Conservation (phyloP, 2,888 invertebrate species). For the Tachina grossa region DNA sequence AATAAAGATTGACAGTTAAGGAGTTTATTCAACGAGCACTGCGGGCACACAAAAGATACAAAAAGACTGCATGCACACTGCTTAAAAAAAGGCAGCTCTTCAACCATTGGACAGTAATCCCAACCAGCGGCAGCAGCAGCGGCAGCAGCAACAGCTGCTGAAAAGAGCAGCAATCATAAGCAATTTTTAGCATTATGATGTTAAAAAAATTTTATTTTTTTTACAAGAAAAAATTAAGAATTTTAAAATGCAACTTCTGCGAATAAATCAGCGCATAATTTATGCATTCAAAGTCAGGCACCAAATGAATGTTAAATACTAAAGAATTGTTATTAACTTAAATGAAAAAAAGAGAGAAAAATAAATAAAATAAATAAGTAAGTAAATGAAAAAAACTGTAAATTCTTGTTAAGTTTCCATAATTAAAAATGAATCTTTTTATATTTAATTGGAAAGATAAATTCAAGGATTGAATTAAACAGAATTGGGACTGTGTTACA, state of each 20-base stretch:
- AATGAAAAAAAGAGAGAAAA: not conserved
- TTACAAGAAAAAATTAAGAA: constrained; percentile 12
- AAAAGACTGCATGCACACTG: constrained; percentile 29
- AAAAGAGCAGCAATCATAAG: constrained; percentile 38
- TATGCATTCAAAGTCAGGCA: constrained; percentile 52
- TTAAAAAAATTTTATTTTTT: constrained; percentile 18
- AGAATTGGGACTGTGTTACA: not conserved
- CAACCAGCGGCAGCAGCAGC: constrained; percentile 15
- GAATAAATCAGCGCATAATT: constrained; percentile 66
- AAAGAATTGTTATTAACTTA: constrained; percentile 9
- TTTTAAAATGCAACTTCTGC: constrained; percentile 52
- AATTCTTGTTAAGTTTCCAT: constrained; percentile 4
- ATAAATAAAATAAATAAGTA: too few species aligned
- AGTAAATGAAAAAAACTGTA: not conserved
- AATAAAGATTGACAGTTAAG: constrained; percentile 69
- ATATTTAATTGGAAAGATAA: not conserved
- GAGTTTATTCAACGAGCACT: constrained; percentile 47
- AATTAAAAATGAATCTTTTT: not conserved
- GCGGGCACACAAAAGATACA: constrained; percentile 46
- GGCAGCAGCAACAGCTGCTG: constrained; percentile 14
- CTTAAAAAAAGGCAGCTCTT: constrained; percentile 6
- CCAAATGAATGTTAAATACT: constrained; percentile 49
- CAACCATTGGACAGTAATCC: constrained; percentile 49
- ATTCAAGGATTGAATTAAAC: not conserved
- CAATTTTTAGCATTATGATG: constrained; percentile 62